Base-by-base conservation (phyloP, 2,888 invertebrate species). In the Hermodice carunculata region DNA sequence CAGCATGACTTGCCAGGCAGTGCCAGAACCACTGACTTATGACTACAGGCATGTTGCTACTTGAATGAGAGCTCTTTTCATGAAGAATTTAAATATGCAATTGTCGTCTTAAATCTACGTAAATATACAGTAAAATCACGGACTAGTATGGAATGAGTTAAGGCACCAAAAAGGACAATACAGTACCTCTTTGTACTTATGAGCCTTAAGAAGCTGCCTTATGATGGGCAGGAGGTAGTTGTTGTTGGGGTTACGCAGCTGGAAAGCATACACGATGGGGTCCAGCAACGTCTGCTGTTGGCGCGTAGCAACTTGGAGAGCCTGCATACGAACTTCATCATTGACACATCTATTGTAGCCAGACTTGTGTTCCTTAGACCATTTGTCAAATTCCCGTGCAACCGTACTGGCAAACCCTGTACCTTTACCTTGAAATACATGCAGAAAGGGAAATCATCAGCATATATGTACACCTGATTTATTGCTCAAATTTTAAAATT, bases 141-240 rank as follows among this genome's bases (percentile, higher is more conserved):
- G n/a, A n/a, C n/a, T n/a, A n/a, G n/a, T n/a, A n/a, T n/a, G 11
- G 19, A 44, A 8, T n/a, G 46, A 14, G 11, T n/a, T 44, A 24
- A 37, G 11, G n/a, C n/a, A 14, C 40, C 40, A 37, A 37, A 37
- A 37, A 37, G 40, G n/a, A 37, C 11, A n/a, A 37, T 37, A 37
- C 11, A 14, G 40, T 63, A 80, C 80, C 76, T 81, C 79, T 64
- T 78, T 79, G 54, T 69, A 75, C 60, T 75, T 76, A 32, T 76
- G 69, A 28, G 70, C 66, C 11, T 64, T 65, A 14, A 80, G 19
- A 26, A 78, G 71, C 3, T 56, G 46, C 43, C 61, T 66, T 5
- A 80, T 64, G 37, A 64, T 56, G 0, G 77, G 76, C 11, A 81
- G 44, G 64, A 80, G 77, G 40, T 73, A 76, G 17, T 76, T 75